Evolutionary conservation across 2,888 invertebrate genomes (phyloP).

Genomic region (Hypsopygia costalis): DNA sequence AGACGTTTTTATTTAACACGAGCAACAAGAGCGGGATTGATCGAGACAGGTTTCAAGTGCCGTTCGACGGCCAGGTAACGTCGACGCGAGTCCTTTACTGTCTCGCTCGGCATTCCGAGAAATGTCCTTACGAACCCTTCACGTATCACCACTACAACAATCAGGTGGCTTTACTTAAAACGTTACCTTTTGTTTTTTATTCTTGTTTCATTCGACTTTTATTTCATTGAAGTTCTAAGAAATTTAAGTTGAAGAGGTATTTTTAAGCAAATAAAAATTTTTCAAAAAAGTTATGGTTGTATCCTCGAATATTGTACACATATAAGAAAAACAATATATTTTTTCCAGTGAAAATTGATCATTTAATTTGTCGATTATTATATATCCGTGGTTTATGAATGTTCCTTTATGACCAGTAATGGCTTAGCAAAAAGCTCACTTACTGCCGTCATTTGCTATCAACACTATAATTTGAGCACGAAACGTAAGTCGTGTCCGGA

Average conservation of each 20-base stretch:
- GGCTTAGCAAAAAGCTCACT: constrained; percentile 23
- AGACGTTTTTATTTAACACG: constrained; percentile 77
- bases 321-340: not conserved
- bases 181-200: constrained; percentile 21
- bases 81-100: constrained; percentile 56
- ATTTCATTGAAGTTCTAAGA: constrained; percentile 18
- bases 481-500: constrained; percentile 32
- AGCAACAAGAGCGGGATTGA: constrained; percentile 78
- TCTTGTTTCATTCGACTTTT: constrained; percentile 24
- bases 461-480: constrained; percentile 34
- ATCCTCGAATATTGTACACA: not conserved
- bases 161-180: constrained; percentile 32
- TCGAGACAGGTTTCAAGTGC: constrained; percentile 79
- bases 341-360: not conserved
- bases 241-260: constrained; percentile 10
- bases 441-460: constrained; percentile 32
- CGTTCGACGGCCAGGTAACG: constrained; percentile 66
- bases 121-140: constrained; percentile 66
- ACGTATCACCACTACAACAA: constrained; percentile 44
- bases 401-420: constrained; percentile 12
- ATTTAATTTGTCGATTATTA: too few relatives aligned
- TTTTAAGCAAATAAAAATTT: too few relatives aligned
- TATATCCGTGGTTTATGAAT: constrained; percentile 1
- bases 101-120: constrained; percentile 67
- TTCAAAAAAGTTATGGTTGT: too few relatives aligned